Evolutionary conservation across 2,113 vertebrate species (phyloP).

Genomic region (Cathartes aura): DNA sequence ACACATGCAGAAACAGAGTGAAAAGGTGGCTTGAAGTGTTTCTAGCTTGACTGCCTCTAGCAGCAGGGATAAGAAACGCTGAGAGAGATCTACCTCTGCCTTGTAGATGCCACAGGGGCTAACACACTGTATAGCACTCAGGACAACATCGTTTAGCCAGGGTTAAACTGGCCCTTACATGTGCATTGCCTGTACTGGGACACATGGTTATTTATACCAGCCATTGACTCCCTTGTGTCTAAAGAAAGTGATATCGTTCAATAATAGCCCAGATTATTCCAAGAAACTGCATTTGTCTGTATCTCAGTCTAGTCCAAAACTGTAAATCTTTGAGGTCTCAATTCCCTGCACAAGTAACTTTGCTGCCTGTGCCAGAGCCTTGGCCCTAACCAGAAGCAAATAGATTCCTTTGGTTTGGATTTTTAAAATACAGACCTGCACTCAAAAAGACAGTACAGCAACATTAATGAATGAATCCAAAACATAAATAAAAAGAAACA

Average conservation of each 20-base stretch:
- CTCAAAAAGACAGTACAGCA: neutral
- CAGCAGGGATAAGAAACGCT: neutral
- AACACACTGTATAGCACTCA: neutral
- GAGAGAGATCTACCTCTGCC: neutral
- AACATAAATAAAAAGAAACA: neutral
- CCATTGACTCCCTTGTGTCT: neutral
- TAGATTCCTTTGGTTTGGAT: neutral
- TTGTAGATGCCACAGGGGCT: neutral
- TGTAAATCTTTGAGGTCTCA: neutral
- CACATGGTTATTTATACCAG: neutral
- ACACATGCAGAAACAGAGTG: neutral
- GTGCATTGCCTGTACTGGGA: neutral
- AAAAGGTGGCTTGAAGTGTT: neutral
- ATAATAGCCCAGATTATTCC: neutral
- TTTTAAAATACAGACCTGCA: neutral
- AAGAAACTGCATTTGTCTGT: neutral
- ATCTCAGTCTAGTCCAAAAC: neutral
- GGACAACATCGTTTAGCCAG: neutral
- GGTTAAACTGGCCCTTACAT: neutral
- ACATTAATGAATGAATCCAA: neutral
- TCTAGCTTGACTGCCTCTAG: neutral
- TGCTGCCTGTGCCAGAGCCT: neutral
- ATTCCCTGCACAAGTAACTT: neutral
- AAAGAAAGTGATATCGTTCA: fast-evolving
- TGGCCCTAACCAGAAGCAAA: neutral